Conservation (phyloP, 2,888 invertebrate species). For the Hyposoter dolosus region DNA sequence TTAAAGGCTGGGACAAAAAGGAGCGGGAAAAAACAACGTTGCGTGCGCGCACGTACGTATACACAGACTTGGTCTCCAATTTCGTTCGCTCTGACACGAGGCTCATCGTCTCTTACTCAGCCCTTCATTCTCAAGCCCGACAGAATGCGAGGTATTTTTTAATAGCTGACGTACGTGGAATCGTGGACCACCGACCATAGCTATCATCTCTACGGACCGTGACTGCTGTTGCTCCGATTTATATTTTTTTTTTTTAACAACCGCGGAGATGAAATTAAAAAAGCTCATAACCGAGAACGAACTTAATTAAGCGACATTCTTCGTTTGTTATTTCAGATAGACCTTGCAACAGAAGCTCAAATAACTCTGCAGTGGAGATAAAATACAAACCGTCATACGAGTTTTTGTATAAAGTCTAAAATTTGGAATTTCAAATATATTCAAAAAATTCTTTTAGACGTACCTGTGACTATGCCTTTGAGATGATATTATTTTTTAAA, state of each 20-base stretch:
- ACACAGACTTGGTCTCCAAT: slow-evolving; percentile 15
- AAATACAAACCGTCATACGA: neutral
- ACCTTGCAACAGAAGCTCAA: slow-evolving; percentile 34
- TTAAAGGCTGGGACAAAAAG: neutral
- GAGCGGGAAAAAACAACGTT: slow-evolving; percentile 18
- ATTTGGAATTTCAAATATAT: neutral
- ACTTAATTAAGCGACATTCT: slow-evolving; percentile 75
- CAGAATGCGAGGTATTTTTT: slow-evolving; percentile 66
- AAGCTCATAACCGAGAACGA: slow-evolving; percentile 37
- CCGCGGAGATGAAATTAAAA: neutral
- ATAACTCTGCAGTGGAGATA: neutral
- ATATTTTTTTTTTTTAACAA: slow-evolving; percentile 13
- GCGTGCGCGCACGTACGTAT: slow-evolving; percentile 11
- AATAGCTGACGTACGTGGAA: slow-evolving; percentile 60
- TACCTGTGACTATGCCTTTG: too few species aligned
- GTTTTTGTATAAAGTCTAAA: neutral
- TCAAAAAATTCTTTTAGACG: too few species aligned
- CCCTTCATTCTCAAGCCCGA: slow-evolving; percentile 30
- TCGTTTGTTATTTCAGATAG: slow-evolving; percentile 61
- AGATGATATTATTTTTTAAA: too few species aligned
- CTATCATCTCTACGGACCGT: slow-evolving; percentile 26
- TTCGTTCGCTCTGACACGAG: slow-evolving; percentile 2
- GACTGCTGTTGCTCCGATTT: slow-evolving; percentile 43
- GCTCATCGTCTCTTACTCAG: slow-evolving; percentile 41
- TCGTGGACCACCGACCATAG: slow-evolving; percentile 6